phyloP scores from a whole-genome alignment of 1,140 invertebrate genomes.

The Limonius californicus region DNA sequence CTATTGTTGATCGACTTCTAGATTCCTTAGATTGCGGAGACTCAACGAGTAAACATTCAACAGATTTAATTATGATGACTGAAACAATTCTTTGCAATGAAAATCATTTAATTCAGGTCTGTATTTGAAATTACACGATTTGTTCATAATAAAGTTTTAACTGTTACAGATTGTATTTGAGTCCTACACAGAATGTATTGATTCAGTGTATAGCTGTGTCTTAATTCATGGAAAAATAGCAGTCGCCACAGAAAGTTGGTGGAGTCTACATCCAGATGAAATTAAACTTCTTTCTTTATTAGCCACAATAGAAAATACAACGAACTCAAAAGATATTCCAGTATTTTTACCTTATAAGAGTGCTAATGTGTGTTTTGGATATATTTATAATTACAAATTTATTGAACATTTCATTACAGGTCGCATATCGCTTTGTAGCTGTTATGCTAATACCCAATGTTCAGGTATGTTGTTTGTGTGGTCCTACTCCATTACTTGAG shows the following conservation, averaged over 20 bases:
- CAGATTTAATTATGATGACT: slow-evolving; percentile 59
- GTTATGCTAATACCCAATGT: slow-evolving; percentile 69
- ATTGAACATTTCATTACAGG: slow-evolving; percentile 54
- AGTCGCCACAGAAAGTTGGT: slow-evolving; percentile 76
- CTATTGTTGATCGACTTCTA: slow-evolving; percentile 68
- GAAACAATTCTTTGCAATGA: slow-evolving; percentile 66
- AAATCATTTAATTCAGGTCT: slow-evolving; percentile 69
- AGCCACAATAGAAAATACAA: slow-evolving; percentile 59
- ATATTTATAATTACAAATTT: slow-evolving; percentile 18
- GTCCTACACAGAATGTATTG: slow-evolving; percentile 68
- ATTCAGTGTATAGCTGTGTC: slow-evolving; percentile 75
- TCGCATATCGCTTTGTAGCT: slow-evolving; percentile 75
- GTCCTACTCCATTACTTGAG: slow-evolving; percentile 66
- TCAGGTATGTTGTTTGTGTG: slow-evolving; percentile 73
- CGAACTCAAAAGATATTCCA: slow-evolving; percentile 68
- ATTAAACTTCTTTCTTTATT: slow-evolving; percentile 68
- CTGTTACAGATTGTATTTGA: slow-evolving; percentile 67
- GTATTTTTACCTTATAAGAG: slow-evolving; percentile 80
- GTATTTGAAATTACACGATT: background rate
- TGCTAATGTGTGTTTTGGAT: slow-evolving; percentile 74
- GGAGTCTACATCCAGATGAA: slow-evolving; percentile 67
- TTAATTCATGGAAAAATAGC: slow-evolving; percentile 70
- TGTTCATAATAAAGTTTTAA: background rate
- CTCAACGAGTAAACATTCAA: slow-evolving; percentile 53
- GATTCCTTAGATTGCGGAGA: slow-evolving; percentile 66